Evolutionary conservation across 2,888 invertebrate genomes (phyloP), one percentile per base, ranked within the genome.

Genomic region (Caenorhabditis sp.): DNA sequence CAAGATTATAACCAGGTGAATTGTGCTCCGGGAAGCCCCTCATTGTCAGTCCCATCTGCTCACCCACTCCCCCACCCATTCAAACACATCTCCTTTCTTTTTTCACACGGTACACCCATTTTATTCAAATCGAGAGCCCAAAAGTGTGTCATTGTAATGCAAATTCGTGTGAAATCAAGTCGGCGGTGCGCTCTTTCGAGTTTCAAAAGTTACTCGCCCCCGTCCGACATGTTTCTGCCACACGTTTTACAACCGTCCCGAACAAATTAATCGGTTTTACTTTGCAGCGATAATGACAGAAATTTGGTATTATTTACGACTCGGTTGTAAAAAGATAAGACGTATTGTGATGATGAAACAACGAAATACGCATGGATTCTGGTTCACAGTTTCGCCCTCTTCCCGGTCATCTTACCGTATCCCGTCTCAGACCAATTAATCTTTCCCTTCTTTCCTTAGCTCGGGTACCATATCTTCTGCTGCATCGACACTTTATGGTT

Each of bases 261-360:
- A 60, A 60, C 37, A 60, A 70, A 70, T 60, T 70, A 70, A 61
- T 60, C 70, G 60, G 60, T 70, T 70, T 70, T 61, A 60, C 60
- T 70, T 51, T 70, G 37, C 26, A 60, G 69, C 70, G 70, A 70
- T 70, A 70, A 70, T 70, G 60, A 61, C 50, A 26, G 60, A 61
- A 58, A 47, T 47, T 47, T 50, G 26, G 60, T 51, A 70, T 70
- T 70, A 70, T 70, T 70, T 70, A 70, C 60, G 70, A 70, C 60
- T 60, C 37, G 24, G 60, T 60, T 70, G 60, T 70, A 61, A 70
- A 70, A 60, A 70, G 70, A 70, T 70, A 70, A 70, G 70, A 51
- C 26, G 37, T 18, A 61, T 44, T 55, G 35, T 70, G 70, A 70
- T 47, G 47, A 69, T 40, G 47, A n/a, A 9, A 47, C n/a, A 18